A percentile compares a stretch with the other conserved stretches of the same genome.
phyloP scores from a whole-genome alignment of 2,797 vertebrate genomes.

The Rhodeus uyekii region DNA sequence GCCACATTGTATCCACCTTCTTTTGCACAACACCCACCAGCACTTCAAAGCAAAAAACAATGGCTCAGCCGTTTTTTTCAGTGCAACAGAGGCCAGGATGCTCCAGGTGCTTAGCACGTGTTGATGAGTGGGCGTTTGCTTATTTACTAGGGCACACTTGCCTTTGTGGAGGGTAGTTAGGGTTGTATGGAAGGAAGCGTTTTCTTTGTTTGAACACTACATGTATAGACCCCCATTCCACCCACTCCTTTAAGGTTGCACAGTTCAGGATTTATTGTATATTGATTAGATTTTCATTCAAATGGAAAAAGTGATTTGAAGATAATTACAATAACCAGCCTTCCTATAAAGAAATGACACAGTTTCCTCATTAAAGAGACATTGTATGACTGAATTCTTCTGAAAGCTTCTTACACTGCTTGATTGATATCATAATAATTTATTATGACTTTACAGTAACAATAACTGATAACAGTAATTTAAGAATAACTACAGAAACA shows the following conservation, averaged over 20 bases:
- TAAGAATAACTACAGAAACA: neutral
- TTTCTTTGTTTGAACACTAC: neutral
- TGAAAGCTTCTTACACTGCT: neutral
- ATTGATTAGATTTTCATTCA: constrained; percentile 70
- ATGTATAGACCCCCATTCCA: constrained; percentile 84
- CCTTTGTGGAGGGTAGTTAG: constrained; percentile 8
- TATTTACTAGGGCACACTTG: constrained; percentile 8
- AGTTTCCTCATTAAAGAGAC: neutral
- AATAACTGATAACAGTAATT: neutral
- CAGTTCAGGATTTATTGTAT: neutral
- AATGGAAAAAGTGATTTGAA: constrained; percentile 84
- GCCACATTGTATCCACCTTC: constrained; percentile 61
- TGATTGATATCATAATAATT: neutral
- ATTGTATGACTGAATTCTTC: neutral
- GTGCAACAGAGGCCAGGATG: constrained; percentile 47
- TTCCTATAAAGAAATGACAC: neutral
- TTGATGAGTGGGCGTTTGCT: constrained; percentile 31
- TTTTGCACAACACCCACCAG: constrained; percentile 29
- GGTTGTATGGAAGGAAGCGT: neutral
- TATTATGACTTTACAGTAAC: too few relatives aligned
- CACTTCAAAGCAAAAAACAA: constrained; percentile 35
- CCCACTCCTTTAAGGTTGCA: constrained; percentile 46
- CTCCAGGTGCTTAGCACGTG: constrained; percentile 62
- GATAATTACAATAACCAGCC: constrained; percentile 62
- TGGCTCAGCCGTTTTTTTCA: constrained; percentile 52